Evolutionary conservation across 1,140 invertebrate genomes (phyloP).

Genomic region (Drosophila serrata): DNA sequence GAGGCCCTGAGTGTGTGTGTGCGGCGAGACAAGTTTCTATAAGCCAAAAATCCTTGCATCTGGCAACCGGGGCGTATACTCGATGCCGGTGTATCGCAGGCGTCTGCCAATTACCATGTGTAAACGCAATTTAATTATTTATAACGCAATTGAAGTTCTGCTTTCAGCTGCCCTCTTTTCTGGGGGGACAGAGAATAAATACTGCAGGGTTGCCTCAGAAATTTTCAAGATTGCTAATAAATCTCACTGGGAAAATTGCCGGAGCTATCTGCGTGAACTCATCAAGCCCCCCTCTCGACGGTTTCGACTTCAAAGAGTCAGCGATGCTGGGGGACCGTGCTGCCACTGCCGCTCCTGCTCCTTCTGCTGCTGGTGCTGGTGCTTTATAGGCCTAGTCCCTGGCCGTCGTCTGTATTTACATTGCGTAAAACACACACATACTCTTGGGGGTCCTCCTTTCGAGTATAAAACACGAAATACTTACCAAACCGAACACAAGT

Average conservation of each 20-base stretch:
- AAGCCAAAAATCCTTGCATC: slow-evolving; percentile 27
- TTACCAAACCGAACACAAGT: slow-evolving; percentile 8
- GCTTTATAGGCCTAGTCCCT: slow-evolving; percentile 40
- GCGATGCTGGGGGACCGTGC: slow-evolving; percentile 14
- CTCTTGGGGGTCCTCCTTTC: slow-evolving; percentile 25
- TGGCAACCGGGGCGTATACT: slow-evolving; percentile 4
- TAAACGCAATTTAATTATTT: slow-evolving; percentile 75
- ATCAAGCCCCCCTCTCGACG: slow-evolving; percentile 37
- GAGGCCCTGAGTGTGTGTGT: not conserved
- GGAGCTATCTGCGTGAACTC: slow-evolving; percentile 28
- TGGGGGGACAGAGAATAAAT: slow-evolving; percentile 13
- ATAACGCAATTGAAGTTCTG: slow-evolving; percentile 69
- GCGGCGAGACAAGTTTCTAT: slow-evolving; percentile 4
- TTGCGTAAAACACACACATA: slow-evolving; percentile 59
- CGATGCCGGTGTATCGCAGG: slow-evolving; percentile 17
- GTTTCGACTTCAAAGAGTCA: slow-evolving; percentile 44
- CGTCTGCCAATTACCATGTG: slow-evolving; percentile 63
- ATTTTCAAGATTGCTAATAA: slow-evolving; percentile 35
- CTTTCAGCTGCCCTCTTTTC: slow-evolving; percentile 16
- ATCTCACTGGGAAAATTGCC: slow-evolving; percentile 31
- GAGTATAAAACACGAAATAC: slow-evolving; percentile 41
- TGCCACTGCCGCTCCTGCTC: not conserved
- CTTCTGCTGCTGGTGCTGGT: not conserved
- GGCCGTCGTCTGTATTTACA: slow-evolving; percentile 66
- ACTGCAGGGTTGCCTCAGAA: slow-evolving; percentile 35